A percentile compares a stretch with the other conserved stretches of the same genome.
phyloP scores from a whole-genome alignment of 2,888 invertebrate species.

The Dendrolimus houi region DNA sequence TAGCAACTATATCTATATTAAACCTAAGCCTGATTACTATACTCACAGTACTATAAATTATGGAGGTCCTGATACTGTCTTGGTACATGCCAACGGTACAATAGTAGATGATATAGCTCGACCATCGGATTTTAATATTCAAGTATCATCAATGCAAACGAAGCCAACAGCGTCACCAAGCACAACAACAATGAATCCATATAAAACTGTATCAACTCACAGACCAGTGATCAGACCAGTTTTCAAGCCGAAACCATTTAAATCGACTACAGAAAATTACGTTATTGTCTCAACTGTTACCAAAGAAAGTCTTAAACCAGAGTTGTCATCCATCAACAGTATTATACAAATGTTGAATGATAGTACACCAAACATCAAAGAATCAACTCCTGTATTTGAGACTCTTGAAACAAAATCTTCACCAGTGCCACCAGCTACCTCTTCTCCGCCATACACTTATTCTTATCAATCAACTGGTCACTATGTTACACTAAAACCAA shows the following conservation, averaged over 20 bases:
- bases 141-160: constrained; percentile 66
- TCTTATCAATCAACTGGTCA: constrained; percentile 53
- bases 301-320: constrained; percentile 59
- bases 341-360: constrained; percentile 80
- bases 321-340: constrained; percentile 67
- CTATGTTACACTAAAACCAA: constrained; percentile 60
- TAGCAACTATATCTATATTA: constrained; percentile 41
- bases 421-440: constrained; percentile 38
- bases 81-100: constrained; percentile 75
- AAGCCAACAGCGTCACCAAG: constrained; percentile 54
- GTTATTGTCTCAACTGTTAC: constrained; percentile 75
- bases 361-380: constrained; percentile 55
- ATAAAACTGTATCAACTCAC: constrained; percentile 55
- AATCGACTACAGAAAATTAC: constrained; percentile 63
- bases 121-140: constrained; percentile 69
- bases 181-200: constrained; percentile 39
- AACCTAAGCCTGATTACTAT: constrained; percentile 56
- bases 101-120: constrained; percentile 68
- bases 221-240: constrained; percentile 60
- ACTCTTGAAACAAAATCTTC: constrained; percentile 58
- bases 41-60: constrained; percentile 77
- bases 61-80: constrained; percentile 78
- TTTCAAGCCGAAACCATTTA: constrained; percentile 72
- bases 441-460: constrained; percentile 39
- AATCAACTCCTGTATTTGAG: constrained; percentile 41